Evolutionary conservation across 1,140 invertebrate species (phyloP).

Genomic region (Epicauta chinensis): DNA sequence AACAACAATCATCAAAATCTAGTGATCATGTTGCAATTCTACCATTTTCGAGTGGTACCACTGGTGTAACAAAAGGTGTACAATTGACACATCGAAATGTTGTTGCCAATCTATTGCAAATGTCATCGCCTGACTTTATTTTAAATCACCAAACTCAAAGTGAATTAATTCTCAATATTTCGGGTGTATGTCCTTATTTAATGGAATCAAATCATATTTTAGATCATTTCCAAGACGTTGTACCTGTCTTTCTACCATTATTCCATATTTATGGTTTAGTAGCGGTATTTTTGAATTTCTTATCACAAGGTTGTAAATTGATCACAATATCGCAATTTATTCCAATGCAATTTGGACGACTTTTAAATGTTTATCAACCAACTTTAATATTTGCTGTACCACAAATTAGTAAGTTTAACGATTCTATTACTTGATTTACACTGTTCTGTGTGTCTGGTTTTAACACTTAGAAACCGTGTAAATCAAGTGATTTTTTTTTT

Average conservation of each 20-base stretch:
- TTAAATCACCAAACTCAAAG: constrained; percentile 18
- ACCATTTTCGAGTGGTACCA: constrained; percentile 74
- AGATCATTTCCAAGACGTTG: constrained; percentile 48
- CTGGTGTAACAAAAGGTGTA: constrained; percentile 80
- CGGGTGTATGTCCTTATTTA: not conserved
- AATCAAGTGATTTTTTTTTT: too few species aligned
- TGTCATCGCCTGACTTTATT: constrained; percentile 24
- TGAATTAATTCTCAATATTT: not conserved
- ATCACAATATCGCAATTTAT: constrained; percentile 66
- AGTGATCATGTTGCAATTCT: constrained; percentile 49
- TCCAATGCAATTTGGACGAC: constrained; percentile 52
- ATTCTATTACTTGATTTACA: not conserved
- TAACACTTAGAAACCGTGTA: too few species aligned
- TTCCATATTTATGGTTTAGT: constrained; percentile 78
- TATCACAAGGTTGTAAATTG: constrained; percentile 57
- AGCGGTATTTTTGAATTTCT: constrained; percentile 48
- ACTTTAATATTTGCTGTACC: constrained; percentile 51
- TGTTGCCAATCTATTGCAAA: constrained; percentile 46
- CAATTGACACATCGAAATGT: constrained; percentile 65
- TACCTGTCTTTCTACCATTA: constrained; percentile 64
- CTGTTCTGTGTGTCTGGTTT: too few species aligned
- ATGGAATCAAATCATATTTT: constrained; percentile 20
- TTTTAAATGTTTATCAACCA: constrained; percentile 49
- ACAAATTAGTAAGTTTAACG: constrained; percentile 51
- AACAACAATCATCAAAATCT: not conserved